phyloP scores from a whole-genome alignment of 2,797 vertebrate species.

The Cuculus canorus region DNA sequence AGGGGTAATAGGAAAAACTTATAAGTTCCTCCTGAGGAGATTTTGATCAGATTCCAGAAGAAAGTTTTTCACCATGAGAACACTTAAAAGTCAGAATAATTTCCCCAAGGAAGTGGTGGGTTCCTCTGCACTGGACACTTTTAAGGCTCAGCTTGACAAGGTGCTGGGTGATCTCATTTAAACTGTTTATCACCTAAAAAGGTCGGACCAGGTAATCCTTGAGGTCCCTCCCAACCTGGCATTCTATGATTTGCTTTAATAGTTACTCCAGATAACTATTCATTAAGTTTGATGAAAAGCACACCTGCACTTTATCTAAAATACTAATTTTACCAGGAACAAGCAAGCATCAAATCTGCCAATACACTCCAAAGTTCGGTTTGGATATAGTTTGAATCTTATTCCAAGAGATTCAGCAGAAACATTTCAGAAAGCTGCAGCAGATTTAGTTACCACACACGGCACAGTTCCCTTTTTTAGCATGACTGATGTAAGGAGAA shows the following conservation, averaged over 20 bases:
- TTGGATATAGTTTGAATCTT: not conserved
- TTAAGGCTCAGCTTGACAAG: too few relatives aligned
- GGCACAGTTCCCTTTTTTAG: not conserved
- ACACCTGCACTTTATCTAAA: not conserved
- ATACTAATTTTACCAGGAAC: not conserved
- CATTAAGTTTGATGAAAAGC: not conserved
- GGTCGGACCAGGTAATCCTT: too few relatives aligned
- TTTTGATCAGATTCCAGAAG: too few relatives aligned
- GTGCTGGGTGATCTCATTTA: too few relatives aligned
- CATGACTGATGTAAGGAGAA: not conserved
- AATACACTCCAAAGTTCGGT: not conserved
- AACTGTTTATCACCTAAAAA: too few relatives aligned
- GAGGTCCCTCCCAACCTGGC: too few relatives aligned
- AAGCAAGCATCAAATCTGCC: not conserved
- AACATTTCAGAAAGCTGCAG: not conserved
- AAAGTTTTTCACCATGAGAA: too few relatives aligned
- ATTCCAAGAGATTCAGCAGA: not conserved
- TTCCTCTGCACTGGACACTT: too few relatives aligned
- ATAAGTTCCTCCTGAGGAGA: too few relatives aligned
- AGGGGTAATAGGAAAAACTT: too few relatives aligned
- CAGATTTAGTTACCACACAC: not conserved
- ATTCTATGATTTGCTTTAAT: not conserved
- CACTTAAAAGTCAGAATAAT: too few relatives aligned
- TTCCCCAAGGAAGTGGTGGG: too few relatives aligned
- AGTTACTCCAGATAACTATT: not conserved